Percentiles rank a stretch among this genome's conserved stretches.
Conservation (phyloP, 2,113 vertebrate species). For the Balaenoptera acutorostrata region DNA sequence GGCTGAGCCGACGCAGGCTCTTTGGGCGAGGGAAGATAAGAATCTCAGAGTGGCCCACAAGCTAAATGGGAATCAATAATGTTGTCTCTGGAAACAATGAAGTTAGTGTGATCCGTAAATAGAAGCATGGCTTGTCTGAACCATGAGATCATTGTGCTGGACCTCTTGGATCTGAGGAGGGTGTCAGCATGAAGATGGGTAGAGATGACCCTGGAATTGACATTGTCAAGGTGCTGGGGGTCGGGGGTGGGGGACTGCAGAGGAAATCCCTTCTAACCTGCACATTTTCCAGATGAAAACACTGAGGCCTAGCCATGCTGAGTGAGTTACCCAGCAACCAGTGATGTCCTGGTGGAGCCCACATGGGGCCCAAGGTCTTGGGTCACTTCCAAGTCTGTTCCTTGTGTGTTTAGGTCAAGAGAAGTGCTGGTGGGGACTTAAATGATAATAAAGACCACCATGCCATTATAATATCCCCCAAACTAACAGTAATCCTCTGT, state of each 20-base stretch:
- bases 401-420: background rate
- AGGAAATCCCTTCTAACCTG: background rate
- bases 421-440: background rate
- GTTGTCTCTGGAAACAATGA: slow-evolving; percentile 44
- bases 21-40: background rate
- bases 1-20: background rate
- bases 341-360: background rate
- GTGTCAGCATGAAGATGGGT: background rate
- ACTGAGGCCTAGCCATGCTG: background rate
- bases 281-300: background rate
- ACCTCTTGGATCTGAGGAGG: background rate
- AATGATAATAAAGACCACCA: background rate
- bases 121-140: background rate
- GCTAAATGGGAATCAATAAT: slow-evolving; percentile 45
- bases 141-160: background rate
- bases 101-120: background rate
- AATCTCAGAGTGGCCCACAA: slow-evolving; percentile 37
- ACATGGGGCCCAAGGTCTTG: background rate
- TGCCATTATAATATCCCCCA: background rate
- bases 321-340: background rate
- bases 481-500: background rate
- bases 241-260: background rate
- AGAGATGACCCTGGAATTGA: background rate
- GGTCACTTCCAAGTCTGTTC: background rate
- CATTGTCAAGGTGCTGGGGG: too few relatives aligned